A percentile compares a stretch with the other conserved stretches of the same genome.
phyloP scores from a whole-genome alignment of 2,113 vertebrate genomes.

The Pandion haliaetus region DNA sequence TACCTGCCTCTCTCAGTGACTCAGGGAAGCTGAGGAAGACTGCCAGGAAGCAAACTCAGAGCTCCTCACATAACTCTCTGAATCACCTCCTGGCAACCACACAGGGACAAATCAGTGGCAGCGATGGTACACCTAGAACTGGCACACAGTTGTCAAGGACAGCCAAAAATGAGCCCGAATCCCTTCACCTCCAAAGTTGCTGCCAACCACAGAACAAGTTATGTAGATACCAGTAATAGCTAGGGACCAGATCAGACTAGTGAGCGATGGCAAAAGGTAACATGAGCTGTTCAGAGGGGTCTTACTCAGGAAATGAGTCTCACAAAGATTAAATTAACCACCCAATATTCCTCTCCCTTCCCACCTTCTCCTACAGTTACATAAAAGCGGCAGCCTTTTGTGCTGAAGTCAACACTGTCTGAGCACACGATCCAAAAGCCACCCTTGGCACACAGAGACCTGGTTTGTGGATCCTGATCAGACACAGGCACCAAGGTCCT shows the following conservation, averaged over 20 bases:
- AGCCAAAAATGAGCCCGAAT: not conserved
- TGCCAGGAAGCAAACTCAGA: not conserved
- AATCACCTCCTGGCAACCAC: not conserved
- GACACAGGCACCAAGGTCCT: not conserved
- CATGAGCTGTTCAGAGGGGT: not conserved
- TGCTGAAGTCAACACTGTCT: not conserved
- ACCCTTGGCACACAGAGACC: not conserved
- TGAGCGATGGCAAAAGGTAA: not conserved
- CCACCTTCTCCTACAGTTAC: not conserved
- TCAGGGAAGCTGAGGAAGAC: not conserved
- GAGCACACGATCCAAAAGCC: not conserved
- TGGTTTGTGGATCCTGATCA: not conserved
- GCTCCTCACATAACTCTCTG: not conserved
- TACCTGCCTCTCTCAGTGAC: too few species aligned
- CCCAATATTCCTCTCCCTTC: not conserved
- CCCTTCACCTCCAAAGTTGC: not conserved
- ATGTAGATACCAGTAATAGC: not conserved
- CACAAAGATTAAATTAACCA: not conserved
- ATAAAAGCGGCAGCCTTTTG: not conserved
- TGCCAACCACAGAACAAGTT: not conserved
- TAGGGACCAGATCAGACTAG: not conserved
- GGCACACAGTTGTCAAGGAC: not conserved
- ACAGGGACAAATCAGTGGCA: not conserved
- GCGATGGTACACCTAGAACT: not conserved
- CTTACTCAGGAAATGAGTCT: not conserved